Evolutionary conservation across 2,797 vertebrate genomes (phyloP), one percentile per base, ranked within the genome.

Genomic region (Enteromius viviparus): DNA sequence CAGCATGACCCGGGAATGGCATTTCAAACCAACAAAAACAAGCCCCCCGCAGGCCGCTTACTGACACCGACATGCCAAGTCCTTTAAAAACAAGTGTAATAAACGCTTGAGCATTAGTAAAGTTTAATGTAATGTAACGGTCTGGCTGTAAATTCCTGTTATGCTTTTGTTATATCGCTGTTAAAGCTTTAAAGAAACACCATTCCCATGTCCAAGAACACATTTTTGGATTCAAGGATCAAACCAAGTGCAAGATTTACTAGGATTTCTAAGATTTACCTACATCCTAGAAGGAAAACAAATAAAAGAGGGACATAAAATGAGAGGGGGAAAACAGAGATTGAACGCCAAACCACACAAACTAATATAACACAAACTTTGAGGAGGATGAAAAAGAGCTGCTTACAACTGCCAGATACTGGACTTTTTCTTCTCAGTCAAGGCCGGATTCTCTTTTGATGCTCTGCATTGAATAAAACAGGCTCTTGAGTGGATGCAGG

Each of bases 371-470:
- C n/a, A 45, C 29, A 37, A 76, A 49, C 68, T 32, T 81, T 72
- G 32, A n/a, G 2, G 49, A 29, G 62, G 11, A 58, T 21, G 4
- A 23, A 74, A 70, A 75, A 34, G 23, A 14, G 64, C 14, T 58
- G 69, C 97, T 97, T 95, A 99, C 98, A 99, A 99, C 87, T 99
- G 98, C 98, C 98, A 99, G 90, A 99, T 96, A 91, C 97, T 98
- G 87, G 98, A 99, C 87, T 97, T 97, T 93, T 99, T 99, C 93
- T 99, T 99, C 91, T 99, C 98, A 53, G 96, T 94, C 91, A 97
- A 95, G 86, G 94, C 88, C 87, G 98, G 96, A 88, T 96, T 98
- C 92, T 99, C 98, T 91, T 96, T 95, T 12, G 98, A 99, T 26
- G 97, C 97, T 86, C 98, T 99, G 60, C 1, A 29, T 45, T 11